Conservation (phyloP, 2,113 vertebrate species). For the Choloepus hoffmanni region DNA sequence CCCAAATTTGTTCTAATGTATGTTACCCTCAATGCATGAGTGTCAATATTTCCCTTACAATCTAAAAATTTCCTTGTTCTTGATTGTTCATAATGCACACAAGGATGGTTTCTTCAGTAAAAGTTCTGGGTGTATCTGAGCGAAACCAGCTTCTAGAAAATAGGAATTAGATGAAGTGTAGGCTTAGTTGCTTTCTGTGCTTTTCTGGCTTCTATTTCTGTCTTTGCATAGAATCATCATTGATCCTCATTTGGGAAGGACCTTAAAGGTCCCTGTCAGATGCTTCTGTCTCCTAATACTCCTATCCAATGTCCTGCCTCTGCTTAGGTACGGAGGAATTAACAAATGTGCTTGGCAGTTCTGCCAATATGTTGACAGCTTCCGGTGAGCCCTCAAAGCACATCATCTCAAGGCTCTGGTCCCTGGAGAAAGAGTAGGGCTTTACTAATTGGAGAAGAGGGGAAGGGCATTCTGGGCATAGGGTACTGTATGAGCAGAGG, state of each 20-base stretch:
- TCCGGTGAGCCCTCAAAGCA: not conserved
- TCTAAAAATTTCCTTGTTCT: not conserved
- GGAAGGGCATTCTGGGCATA: no score
- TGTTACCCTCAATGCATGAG: not conserved
- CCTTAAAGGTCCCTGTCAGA: not conserved
- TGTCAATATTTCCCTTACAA: not conserved
- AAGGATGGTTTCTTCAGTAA: not conserved
- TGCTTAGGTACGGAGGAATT: not conserved
- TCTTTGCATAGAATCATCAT: not conserved
- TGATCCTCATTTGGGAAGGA: not conserved
- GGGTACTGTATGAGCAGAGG: no score
- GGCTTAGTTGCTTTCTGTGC: not conserved
- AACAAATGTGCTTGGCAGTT: not conserved
- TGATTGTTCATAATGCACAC: not conserved
- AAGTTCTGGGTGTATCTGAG: not conserved
- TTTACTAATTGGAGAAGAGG: not conserved
- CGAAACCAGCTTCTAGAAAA: not conserved
- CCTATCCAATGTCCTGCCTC: not conserved
- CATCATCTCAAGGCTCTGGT: not conserved
- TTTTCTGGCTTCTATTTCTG: not conserved
- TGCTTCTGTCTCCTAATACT: not conserved
- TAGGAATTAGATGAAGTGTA: not conserved
- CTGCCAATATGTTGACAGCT: not conserved
- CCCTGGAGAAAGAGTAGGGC: not conserved
- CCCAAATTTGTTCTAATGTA: not conserved